These are phyloP conservation scores for Andrena haemorrhoa DNA, from an alignment of 2,888 invertebrate species.

Conservation along the genomic window DNA sequence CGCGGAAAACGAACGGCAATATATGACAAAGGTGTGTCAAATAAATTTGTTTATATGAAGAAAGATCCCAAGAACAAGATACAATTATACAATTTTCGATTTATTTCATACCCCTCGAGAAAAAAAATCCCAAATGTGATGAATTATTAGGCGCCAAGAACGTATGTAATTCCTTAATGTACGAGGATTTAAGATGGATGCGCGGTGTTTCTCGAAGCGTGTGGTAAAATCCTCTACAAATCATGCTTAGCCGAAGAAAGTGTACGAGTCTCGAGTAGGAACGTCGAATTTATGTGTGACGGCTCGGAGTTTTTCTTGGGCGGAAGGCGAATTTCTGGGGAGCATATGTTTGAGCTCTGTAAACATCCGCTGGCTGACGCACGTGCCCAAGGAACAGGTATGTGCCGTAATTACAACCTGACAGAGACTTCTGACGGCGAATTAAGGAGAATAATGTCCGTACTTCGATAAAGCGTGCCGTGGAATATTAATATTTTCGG, in stretches of 20 bases:
- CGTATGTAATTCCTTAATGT: too few species aligned
- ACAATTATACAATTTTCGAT: too few species aligned
- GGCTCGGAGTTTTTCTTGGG: background rate
- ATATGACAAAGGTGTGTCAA: too few species aligned
- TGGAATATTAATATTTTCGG: slow-evolving; percentile 24
- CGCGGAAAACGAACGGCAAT: too few species aligned
- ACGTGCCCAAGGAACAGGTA: slow-evolving; percentile 53
- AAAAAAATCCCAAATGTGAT: too few species aligned
- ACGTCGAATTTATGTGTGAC: background rate
- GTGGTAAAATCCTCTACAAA: background rate
- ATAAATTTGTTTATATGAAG: too few species aligned
- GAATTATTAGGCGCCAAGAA: too few species aligned
- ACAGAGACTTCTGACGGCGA: slow-evolving; percentile 55
- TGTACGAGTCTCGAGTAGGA: background rate
- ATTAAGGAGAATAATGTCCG: slow-evolving; percentile 61
- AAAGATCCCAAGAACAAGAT: too few species aligned
- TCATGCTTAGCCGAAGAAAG: background rate
- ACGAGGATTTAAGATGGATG: background rate
- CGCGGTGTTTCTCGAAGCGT: background rate
- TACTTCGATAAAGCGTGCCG: slow-evolving; percentile 36
- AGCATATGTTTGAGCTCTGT: slow-evolving; percentile 43
- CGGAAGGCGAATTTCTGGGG: slow-evolving; percentile 26
- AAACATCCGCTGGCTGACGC: slow-evolving; percentile 49
- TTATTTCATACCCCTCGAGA: too few species aligned
- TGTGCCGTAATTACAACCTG: slow-evolving; percentile 67